Evolutionary conservation across 2,888 invertebrate species (phyloP).

Genomic region (Aspidiotus destructor): DNA sequence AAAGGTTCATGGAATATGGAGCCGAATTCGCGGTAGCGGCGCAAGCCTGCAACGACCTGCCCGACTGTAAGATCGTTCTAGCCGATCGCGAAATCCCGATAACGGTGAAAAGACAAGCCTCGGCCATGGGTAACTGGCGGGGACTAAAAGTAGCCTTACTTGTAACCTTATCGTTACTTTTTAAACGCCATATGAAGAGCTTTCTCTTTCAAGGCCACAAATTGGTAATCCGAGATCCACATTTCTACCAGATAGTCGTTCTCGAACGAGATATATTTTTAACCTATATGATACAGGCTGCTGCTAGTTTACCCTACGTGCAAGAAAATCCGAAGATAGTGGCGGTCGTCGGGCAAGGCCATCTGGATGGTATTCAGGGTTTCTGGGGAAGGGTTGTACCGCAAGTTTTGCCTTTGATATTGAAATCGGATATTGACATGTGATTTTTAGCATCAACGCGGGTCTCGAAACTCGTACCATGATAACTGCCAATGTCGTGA

Average conservation of each 20-base stretch:
- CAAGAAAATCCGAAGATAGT: conserved; percentile 16
- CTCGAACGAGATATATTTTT: conserved; percentile 29
- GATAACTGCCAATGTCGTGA: too few relatives aligned
- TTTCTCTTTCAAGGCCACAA: conserved; percentile 11
- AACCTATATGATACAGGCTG: conserved; percentile 24
- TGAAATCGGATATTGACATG: conserved; percentile 15
- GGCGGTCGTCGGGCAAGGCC: conserved; percentile 26
- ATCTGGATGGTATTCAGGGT: conserved; percentile 19
- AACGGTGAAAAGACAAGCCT: conserved; percentile 26
- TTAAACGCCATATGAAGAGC: conserved; percentile 16
- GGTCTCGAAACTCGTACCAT: too few relatives aligned
- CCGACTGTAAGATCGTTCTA: conserved; percentile 20
- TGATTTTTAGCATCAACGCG: too few relatives aligned
- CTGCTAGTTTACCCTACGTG: background rate
- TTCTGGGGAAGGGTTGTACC: conserved; percentile 23
- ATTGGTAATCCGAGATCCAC: conserved; percentile 20
- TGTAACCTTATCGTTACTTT: conserved; percentile 19
- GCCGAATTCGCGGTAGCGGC: conserved; percentile 21
- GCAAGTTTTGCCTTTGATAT: conserved; percentile 16
- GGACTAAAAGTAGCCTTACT: conserved; percentile 10
- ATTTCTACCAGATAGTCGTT: conserved; percentile 23
- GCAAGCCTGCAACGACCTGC: conserved; percentile 11
- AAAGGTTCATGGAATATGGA: conserved; percentile 16
- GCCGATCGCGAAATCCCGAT: conserved; percentile 25
- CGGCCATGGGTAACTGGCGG: conserved; percentile 25